phyloP scores from a whole-genome alignment of 2,113 vertebrate species.

The Chaetorhynchus papuensis region DNA sequence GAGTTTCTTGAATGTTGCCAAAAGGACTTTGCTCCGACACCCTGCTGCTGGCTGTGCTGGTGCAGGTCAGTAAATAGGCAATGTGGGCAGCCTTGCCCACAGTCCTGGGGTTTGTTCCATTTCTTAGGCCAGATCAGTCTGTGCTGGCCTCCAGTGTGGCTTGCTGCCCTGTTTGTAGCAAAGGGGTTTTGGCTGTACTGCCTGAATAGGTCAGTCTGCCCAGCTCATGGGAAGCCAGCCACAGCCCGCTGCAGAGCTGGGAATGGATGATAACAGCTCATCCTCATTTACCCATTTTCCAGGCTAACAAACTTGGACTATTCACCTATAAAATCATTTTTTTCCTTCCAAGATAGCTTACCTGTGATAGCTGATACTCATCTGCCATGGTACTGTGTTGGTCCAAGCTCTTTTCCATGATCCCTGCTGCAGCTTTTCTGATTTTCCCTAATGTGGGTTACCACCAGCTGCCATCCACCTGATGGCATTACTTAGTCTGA shows the following conservation, averaged over 20 bases:
- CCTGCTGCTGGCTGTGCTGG: accelerated
- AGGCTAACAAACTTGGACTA: background rate
- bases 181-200: background rate
- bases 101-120: background rate
- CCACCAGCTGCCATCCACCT: background rate
- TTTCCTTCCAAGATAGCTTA: background rate
- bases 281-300: background rate
- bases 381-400: background rate
- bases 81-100: background rate
- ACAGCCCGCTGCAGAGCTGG: background rate
- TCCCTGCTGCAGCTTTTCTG: background rate
- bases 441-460: background rate
- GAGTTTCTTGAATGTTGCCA: background rate
- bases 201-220: background rate
- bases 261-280: background rate
- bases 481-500: background rate
- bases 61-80: background rate
- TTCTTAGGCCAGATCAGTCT: background rate
- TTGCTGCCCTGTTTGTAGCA: background rate
- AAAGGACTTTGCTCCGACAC: background rate
- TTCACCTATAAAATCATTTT: background rate
- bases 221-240: background rate
- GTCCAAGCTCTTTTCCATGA: background rate
- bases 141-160: background rate
- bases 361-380: background rate